Evolutionary conservation across 1,140 invertebrate species (phyloP), one percentile per base, ranked within the genome.

Genomic region (Antheraea mylitta): DNA sequence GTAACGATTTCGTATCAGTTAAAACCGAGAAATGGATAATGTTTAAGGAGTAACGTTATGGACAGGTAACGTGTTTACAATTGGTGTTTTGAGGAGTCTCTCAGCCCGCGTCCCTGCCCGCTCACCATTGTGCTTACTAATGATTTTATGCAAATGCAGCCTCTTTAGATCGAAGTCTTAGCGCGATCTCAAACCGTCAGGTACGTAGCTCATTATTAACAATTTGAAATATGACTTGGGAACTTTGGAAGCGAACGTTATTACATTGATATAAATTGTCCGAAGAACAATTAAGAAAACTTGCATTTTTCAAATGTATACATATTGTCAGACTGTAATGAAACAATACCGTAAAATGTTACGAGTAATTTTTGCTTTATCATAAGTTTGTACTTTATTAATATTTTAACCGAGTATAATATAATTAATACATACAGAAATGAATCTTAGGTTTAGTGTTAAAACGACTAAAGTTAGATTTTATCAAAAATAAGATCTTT

Each of bases 131-230:
- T 92, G 90, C 90, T 90, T 90, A 87, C 90, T 92, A 92, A 92
- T 90, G 90, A 92, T 90, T 92, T 92, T 92, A 92, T 92, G 90
- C 90, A 92, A 92, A 92, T 92, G 90, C 83, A 90, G 78, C 80
- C 85, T 92, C 88, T 90, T 92, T 87, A 91, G 88, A 91, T 91
- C 87, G 88, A 88, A 89, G 89, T 89, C 89, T 90, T 91, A 91
- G 85, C 87, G 89, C 89, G 89, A 91, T 90, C 87, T 90, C 87
- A 71, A 90, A 87, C 84, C 87, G 87, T 91, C 87, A 90, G 89
- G 89, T 88, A 91, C 86, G 79, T 80, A 83, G 85, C 85, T 91
- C 89, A 91, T 91, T 90, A 91, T 91, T 88, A 91, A 89, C 85
- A 87, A 85, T 90, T 87, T 91, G 89, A 91, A 90, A 89, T 89